Conservation (phyloP, 2,113 vertebrate species). For the Chamaetylas fuelleborni region DNA sequence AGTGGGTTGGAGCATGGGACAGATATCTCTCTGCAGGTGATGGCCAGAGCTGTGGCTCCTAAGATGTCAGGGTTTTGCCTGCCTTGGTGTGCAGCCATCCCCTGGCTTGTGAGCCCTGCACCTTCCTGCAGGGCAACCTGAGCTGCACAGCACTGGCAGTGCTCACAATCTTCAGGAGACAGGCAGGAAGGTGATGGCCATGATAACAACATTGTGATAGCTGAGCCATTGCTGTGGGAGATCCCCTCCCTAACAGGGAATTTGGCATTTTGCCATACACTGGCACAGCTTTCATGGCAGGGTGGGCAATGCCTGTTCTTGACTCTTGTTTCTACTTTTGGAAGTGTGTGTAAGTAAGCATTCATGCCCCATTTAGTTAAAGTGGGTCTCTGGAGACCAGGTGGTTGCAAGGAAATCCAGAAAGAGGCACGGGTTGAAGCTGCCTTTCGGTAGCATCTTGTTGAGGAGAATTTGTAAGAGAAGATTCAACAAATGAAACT, state of each 20-base stretch:
- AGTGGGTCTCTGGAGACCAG: neutral
- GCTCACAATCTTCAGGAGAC: neutral
- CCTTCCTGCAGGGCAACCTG: neutral
- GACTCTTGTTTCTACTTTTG: neutral
- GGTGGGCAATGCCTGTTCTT: neutral
- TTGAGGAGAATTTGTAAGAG: neutral
- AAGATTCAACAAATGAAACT: neutral
- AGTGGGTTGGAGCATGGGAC: neutral
- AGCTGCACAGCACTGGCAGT: neutral
- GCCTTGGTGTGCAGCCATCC: rapidly evolving
- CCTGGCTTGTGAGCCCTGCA: neutral
- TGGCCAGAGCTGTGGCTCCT: neutral
- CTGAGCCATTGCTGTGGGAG: neutral
- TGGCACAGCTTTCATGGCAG: neutral
- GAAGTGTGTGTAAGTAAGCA: neutral
- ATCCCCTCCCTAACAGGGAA: neutral
- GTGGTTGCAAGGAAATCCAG: neutral
- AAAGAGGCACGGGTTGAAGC: neutral
- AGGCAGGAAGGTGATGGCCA: neutral
- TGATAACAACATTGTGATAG: neutral
- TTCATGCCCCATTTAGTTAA: neutral
- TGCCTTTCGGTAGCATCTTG: neutral
- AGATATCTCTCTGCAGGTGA: neutral
- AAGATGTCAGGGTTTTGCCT: neutral
- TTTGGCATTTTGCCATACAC: neutral